Evolutionary conservation across 2,888 invertebrate genomes (phyloP).

Genomic region (Stenolophus ochropezus): DNA sequence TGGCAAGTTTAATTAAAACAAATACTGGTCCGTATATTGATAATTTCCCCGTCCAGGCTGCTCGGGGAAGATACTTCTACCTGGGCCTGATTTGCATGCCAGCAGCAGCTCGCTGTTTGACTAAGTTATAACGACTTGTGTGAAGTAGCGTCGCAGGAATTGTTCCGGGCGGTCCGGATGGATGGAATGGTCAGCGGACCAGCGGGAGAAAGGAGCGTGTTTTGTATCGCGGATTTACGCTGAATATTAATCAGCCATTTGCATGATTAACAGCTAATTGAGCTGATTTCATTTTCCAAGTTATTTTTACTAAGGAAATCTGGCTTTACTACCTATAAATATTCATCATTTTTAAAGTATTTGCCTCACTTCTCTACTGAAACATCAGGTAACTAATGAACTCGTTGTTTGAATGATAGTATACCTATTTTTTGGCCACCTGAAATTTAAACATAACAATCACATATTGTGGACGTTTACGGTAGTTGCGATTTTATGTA

Average conservation of each 20-base stretch:
- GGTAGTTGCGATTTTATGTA: too few relatives aligned
- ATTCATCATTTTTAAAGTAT: too few relatives aligned
- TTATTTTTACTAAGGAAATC: background rate
- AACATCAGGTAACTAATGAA: too few relatives aligned
- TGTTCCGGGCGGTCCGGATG: background rate
- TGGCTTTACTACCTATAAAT: too few relatives aligned
- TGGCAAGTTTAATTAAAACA: background rate
- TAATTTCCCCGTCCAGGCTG: background rate
- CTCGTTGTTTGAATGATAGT: too few relatives aligned
- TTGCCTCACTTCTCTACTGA: too few relatives aligned
- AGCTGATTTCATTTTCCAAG: background rate
- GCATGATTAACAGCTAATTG: conserved; percentile 18
- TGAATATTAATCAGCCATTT: conserved; percentile 22
- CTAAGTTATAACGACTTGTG: conserved; percentile 43
- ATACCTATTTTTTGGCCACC: too few relatives aligned
- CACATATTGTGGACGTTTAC: too few relatives aligned
- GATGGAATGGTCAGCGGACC: background rate
- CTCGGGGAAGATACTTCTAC: conserved; percentile 14
- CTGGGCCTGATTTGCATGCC: conserved; percentile 25
- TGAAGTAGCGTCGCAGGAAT: conserved; percentile 34
- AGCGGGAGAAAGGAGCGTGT: conserved; percentile 1
- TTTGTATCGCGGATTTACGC: conserved; percentile 32
- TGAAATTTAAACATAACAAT: too few relatives aligned
- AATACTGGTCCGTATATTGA: background rate
- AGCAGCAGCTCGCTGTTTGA: conserved; percentile 9